phyloP scores from a whole-genome alignment of 2,797 vertebrate species.

The Tragelaphus eurycerus region DNA sequence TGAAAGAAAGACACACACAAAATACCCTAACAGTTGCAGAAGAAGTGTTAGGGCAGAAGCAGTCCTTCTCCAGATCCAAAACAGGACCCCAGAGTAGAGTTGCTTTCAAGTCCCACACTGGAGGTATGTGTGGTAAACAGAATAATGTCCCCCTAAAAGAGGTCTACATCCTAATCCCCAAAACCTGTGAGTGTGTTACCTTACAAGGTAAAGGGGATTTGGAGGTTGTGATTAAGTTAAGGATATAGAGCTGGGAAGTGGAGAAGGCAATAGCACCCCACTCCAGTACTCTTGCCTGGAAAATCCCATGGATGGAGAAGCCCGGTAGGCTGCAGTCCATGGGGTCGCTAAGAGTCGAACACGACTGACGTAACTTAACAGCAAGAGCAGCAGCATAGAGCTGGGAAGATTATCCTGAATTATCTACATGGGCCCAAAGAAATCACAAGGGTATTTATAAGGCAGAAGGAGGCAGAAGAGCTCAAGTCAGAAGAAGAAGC shows the following conservation, averaged over 20 bases:
- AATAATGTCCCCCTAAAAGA: background rate
- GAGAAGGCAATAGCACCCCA: no score
- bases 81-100: background rate
- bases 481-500: background rate
- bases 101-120: background rate
- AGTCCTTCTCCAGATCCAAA: background rate
- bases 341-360: no score
- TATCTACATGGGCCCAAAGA: background rate
- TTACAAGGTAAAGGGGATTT: background rate
- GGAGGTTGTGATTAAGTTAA: background rate
- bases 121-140: background rate
- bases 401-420: background rate
- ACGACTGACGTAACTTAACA: no score
- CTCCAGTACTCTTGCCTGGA: no score
- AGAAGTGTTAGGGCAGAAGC: background rate
- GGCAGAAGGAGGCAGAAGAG: background rate
- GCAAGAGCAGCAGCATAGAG: no score
- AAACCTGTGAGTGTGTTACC: background rate
- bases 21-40: background rate
- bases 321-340: no score
- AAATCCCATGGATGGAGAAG: no score
- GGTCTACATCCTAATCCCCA: background rate
- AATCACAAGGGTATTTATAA: background rate
- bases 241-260: background rate
- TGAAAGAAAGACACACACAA: background rate